These are phyloP conservation scores for Drosophila borealis DNA, from an alignment of 2,888 invertebrate species.

Conservation along the genomic window DNA sequence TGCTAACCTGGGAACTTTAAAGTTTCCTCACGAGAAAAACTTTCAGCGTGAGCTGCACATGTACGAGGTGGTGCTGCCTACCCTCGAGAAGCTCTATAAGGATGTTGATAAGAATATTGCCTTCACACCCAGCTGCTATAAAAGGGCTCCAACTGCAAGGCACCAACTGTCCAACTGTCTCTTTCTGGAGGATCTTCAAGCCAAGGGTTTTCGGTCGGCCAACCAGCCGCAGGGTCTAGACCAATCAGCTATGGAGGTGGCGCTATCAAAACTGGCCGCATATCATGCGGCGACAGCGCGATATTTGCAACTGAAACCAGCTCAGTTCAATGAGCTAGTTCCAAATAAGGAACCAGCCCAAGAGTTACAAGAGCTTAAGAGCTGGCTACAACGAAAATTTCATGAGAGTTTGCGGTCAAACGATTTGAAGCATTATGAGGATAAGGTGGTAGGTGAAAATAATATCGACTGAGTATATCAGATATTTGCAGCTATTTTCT, in stretches of 20 bases:
- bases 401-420: conserved; percentile 58
- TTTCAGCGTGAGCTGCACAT: conserved; percentile 66
- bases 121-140: conserved; percentile 59
- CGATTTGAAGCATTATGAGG: conserved; percentile 55
- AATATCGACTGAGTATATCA: not conserved
- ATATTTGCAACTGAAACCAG: conserved; percentile 41
- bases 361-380: conserved; percentile 15
- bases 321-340: conserved; percentile 20
- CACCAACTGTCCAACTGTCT: conserved; percentile 34
- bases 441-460: conserved; percentile 66
- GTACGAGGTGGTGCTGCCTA: conserved; percentile 65
- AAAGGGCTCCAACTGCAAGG: conserved; percentile 1
- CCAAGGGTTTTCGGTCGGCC: conserved; percentile 59
- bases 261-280: conserved; percentile 73
- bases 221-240: conserved; percentile 70
- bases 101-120: conserved; percentile 39
- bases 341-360: not conserved
- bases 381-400: conserved; percentile 49
- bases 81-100: conserved; percentile 70
- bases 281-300: conserved; percentile 81
- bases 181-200: conserved; percentile 70
- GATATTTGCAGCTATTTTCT: not conserved
- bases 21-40: conserved; percentile 35
- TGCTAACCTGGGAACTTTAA: not conserved
- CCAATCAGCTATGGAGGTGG: conserved; percentile 58